phyloP scores from a whole-genome alignment of 2,888 invertebrate genomes.

The Elysia crispata region DNA sequence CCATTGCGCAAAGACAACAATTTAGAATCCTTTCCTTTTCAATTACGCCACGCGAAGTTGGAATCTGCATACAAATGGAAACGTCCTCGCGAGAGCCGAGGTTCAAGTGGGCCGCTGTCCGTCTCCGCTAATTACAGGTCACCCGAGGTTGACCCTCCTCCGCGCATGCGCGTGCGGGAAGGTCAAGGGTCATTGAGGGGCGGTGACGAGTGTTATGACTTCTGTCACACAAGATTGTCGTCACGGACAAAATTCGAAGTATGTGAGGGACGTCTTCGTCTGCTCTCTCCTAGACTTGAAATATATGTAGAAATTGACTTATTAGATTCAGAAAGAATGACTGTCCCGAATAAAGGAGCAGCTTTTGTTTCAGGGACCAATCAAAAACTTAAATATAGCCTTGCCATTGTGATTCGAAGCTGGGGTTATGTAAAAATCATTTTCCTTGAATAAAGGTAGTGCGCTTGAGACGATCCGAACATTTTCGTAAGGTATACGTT shows the following conservation, averaged over 20 bases:
- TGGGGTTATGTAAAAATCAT: too few species aligned
- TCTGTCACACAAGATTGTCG: conserved; percentile 39
- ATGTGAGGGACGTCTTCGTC: too few species aligned
- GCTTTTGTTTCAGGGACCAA: too few species aligned
- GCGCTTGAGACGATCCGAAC: too few species aligned
- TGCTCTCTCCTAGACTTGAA: background rate
- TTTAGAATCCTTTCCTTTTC: conserved; percentile 31
- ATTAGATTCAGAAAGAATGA: too few species aligned
- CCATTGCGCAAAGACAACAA: conserved; percentile 39
- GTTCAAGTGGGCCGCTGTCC: conserved; percentile 14
- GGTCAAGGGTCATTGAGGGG: conserved; percentile 48
- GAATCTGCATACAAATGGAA: conserved; percentile 50
- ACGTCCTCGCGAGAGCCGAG: conserved; percentile 4
- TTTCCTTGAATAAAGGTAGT: too few species aligned
- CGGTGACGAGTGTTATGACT: conserved; percentile 43
- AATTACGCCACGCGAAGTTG: conserved; percentile 33
- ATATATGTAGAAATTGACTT: background rate
- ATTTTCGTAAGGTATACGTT: too few species aligned
- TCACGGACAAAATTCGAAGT: background rate
- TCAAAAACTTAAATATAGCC: too few species aligned
- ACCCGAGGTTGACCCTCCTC: conserved; percentile 35
- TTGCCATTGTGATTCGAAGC: too few species aligned
- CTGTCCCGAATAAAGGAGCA: too few species aligned
- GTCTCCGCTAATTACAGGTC: conserved; percentile 47
- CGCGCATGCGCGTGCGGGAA: conserved; percentile 30